Evolutionary conservation across 2,888 invertebrate genomes (phyloP).

Genomic region (Cheilosia urbana): DNA sequence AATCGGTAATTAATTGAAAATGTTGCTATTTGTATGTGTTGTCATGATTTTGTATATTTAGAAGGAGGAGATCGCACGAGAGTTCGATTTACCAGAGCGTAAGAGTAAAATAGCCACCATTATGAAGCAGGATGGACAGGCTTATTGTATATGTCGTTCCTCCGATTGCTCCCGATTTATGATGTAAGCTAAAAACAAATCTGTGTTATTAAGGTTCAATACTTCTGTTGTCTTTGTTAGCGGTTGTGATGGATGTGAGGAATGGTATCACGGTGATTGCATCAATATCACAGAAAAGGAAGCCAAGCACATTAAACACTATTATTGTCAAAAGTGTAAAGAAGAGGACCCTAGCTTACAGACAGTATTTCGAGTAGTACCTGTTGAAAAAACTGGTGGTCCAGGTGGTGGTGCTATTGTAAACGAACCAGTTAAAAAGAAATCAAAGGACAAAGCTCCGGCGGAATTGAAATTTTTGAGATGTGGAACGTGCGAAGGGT

Average conservation of each 20-base stretch:
- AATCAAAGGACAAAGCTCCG: slow-evolving; percentile 72
- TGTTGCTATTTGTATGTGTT: neutral
- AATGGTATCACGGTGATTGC: slow-evolving; percentile 99
- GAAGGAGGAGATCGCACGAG: slow-evolving; percentile 95
- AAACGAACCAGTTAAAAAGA: slow-evolving; percentile 76
- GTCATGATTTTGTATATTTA: slow-evolving; percentile 59
- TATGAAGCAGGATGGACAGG: slow-evolving; percentile 94
- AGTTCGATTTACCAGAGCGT: slow-evolving; percentile 94
- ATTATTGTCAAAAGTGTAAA: slow-evolving; percentile 94
- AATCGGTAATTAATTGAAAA: slow-evolving; percentile 78
- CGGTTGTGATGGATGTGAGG: slow-evolving; percentile 98
- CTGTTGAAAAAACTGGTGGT: slow-evolving; percentile 79
- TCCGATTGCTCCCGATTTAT: slow-evolving; percentile 97
- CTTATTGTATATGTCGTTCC: slow-evolving; percentile 97
- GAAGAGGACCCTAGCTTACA: slow-evolving; percentile 92
- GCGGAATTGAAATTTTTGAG: slow-evolving; percentile 82
- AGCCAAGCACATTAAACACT: slow-evolving; percentile 96
- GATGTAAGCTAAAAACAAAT: slow-evolving; percentile 89
- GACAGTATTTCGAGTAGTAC: slow-evolving; percentile 84
- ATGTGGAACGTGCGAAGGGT: slow-evolving; percentile 91
- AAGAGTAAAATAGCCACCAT: slow-evolving; percentile 95
- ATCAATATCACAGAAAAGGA: slow-evolving; percentile 97
- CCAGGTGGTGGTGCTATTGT: slow-evolving; percentile 67
- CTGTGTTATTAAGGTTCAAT: neutral
- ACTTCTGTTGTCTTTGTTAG: slow-evolving; percentile 83